Evolutionary conservation across 2,888 invertebrate genomes (phyloP).

Genomic region (Panzeria rudis): DNA sequence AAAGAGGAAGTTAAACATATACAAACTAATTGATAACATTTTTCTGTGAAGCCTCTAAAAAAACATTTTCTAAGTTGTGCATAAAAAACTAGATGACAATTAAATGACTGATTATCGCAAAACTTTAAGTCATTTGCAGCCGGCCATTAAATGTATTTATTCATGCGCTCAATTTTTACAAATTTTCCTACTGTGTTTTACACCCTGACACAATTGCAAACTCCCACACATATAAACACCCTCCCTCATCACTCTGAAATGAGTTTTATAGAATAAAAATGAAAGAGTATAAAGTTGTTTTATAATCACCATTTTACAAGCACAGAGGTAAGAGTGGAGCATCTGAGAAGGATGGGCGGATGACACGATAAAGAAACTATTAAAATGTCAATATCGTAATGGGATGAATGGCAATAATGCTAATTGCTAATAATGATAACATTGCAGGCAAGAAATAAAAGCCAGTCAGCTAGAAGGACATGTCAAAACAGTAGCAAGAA

Average conservation of each 20-base stretch:
- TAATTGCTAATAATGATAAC: slow-evolving; percentile 59
- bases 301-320: slow-evolving; percentile 9
- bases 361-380: slow-evolving; percentile 48
- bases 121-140: slow-evolving; percentile 32
- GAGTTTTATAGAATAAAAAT: not conserved
- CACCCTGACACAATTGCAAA: too few species aligned
- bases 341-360: not conserved
- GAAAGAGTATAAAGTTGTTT: not conserved
- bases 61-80: not conserved
- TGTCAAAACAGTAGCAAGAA: not conserved
- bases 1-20: too few species aligned
- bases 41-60: not conserved
- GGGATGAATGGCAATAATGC: slow-evolving; percentile 31
- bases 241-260: not conserved
- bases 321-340: slow-evolving; percentile 9
- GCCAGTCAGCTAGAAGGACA: not conserved
- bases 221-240: not conserved
- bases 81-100: slow-evolving; percentile 16
- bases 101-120: slow-evolving; percentile 36
- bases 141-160: slow-evolving; percentile 15
- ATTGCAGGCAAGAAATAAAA: slow-evolving; percentile 3
- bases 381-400: slow-evolving; percentile 63
- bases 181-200: not conserved
- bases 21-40: too few species aligned
- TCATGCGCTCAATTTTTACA: slow-evolving; percentile 31